Percentiles rank a stretch among this genome's conserved stretches.
These are phyloP conservation scores for Mnemiopsis leidyi DNA, from an alignment of 37 sponge, comb jelly and placozoan species.

Conservation along the genomic window DNA sequence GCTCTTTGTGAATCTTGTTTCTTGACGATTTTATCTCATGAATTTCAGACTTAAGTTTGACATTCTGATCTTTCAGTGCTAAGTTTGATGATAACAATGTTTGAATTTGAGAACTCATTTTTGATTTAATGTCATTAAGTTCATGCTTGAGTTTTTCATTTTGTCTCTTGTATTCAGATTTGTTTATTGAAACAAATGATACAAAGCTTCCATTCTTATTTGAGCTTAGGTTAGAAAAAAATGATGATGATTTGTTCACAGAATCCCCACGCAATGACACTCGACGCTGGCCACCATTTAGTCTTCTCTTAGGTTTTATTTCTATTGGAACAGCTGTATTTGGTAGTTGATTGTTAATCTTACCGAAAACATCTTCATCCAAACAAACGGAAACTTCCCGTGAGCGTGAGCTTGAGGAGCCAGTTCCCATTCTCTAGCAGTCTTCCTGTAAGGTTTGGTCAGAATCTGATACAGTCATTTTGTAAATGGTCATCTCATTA, in stretches of 20 bases:
- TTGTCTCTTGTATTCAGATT: constrained; percentile 54
- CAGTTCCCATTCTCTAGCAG: constrained; percentile 59
- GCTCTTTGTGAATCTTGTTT: constrained; percentile 41
- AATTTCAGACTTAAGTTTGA: constrained; percentile 23
- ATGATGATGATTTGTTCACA: constrained; percentile 31
- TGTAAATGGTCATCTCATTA: too few species aligned
- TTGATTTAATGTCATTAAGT: constrained; percentile 30
- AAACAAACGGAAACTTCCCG: constrained; percentile 15
- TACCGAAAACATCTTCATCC: constrained; percentile 52
- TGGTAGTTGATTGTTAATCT: constrained; percentile 40
- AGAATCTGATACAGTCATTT: too few species aligned
- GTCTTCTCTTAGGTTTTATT: constrained; percentile 34
- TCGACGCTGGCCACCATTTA: constrained; percentile 15
- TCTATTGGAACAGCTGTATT: constrained; percentile 64
- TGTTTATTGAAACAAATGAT: constrained; percentile 46
- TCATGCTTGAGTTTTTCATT: constrained; percentile 54
- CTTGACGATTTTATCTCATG: neutral
- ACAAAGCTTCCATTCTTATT: constrained; percentile 60
- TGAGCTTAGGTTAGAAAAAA: constrained; percentile 45
- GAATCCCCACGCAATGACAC: constrained; percentile 54
- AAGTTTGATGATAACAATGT: constrained; percentile 14
- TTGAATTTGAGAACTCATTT: constrained; percentile 58
- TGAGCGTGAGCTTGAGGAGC: constrained; percentile 10
- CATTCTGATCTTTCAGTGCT: constrained; percentile 42
- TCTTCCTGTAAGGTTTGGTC: too few species aligned